These are phyloP conservation scores for Ostrea denselamellosa DNA, from an alignment of 1,140 invertebrate genomes.

Conservation along the genomic window DNA sequence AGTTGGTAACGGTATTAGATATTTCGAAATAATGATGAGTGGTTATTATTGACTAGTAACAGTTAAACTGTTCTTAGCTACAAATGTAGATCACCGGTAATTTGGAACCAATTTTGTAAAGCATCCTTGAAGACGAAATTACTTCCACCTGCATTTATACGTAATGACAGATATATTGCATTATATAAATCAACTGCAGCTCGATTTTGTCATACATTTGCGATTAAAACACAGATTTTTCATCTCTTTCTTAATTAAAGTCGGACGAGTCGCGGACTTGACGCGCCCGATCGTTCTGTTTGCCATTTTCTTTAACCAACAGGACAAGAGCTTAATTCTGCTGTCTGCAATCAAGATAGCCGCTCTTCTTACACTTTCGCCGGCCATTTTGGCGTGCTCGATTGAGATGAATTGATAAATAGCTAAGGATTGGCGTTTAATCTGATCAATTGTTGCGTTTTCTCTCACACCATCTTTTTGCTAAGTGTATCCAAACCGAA, in stretches of 20 bases:
- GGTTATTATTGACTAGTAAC: neutral
- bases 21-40: constrained; percentile 15
- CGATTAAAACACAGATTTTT: neutral
- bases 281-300: neutral
- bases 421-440: constrained; percentile 22
- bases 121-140: neutral
- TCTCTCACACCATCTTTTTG: neutral
- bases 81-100: neutral
- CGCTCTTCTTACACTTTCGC: neutral
- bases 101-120: neutral
- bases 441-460: constrained; percentile 27
- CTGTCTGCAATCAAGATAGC: neutral
- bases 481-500: constrained; percentile 12
- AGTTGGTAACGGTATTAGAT: constrained; percentile 14
- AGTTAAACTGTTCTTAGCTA: neutral
- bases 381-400: constrained; percentile 31
- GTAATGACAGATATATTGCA: neutral
- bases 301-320: neutral
- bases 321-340: neutral
- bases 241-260: constrained; percentile 12
- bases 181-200: neutral
- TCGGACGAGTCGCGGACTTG: neutral
- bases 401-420: constrained; percentile 36
- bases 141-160: neutral
- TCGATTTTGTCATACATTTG: neutral